A percentile compares a stretch with the other conserved stretches of the same genome.
Evolutionary conservation across 2,888 invertebrate genomes (phyloP).

Genomic region (Nebria salina): DNA sequence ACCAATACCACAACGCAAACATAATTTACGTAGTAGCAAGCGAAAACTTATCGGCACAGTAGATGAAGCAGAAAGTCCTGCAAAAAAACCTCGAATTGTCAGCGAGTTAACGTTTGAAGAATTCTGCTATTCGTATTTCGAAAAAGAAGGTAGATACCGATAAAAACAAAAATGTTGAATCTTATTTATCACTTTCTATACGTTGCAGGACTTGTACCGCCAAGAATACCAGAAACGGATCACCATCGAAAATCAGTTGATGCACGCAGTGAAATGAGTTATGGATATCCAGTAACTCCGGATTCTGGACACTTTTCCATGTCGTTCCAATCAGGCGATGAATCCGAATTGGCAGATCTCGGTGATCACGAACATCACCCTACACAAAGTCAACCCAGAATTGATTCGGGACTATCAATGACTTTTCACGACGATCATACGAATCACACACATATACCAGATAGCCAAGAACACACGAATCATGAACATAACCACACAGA

Average conservation of each 20-base stretch:
- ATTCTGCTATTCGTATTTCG: slow-evolving; percentile 19
- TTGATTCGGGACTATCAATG: slow-evolving; percentile 17
- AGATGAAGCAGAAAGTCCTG: slow-evolving; percentile 6
- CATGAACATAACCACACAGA: background rate
- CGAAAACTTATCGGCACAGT: background rate
- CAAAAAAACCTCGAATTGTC: slow-evolving; percentile 26
- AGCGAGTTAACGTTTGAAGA: slow-evolving; percentile 22
- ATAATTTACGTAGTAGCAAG: background rate
- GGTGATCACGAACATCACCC: background rate
- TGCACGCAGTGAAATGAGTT: slow-evolving; percentile 36
- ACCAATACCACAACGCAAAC: background rate
- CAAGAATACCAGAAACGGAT: slow-evolving; percentile 5
- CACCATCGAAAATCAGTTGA: slow-evolving; percentile 30
- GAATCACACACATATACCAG: background rate
- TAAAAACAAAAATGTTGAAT: background rate
- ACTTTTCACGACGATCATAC: slow-evolving; percentile 5
- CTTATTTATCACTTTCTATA: background rate
- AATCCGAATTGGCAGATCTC: slow-evolving; percentile 26
- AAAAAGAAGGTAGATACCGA: slow-evolving; percentile 11
- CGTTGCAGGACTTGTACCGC: slow-evolving; percentile 10
- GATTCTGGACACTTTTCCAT: slow-evolving; percentile 40
- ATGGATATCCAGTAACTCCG: slow-evolving; percentile 26
- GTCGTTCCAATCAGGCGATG: slow-evolving; percentile 10
- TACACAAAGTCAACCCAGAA: background rate
- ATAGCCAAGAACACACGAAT: background rate